Base-by-base conservation (phyloP, 37 sponge, comb jelly and placozoan species). In the Hormiphora californensis region DNA sequence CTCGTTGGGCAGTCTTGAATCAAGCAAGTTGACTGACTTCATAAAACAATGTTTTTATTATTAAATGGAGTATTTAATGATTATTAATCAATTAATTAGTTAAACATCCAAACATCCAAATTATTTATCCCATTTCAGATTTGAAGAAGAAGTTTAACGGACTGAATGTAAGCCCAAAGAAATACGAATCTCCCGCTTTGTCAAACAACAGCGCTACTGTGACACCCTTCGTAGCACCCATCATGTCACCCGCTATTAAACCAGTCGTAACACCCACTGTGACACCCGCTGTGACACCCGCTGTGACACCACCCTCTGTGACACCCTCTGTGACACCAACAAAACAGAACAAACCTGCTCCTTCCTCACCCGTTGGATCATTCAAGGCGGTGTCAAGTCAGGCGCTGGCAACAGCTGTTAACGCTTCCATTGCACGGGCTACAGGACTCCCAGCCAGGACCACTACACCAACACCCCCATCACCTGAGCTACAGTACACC, bases 121-220 rank as follows among this genome's bases (percentile, higher is more conserved):
- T n/a, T n/a, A n/a, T n/a, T n/a, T n/a, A n/a, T n/a, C n/a, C n/a
- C 35, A 65, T 65, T 65, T 8, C 67, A 73, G 81, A 73, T 41
- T 43, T 73, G 36, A 73, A 73, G 81, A 73, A 73, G 46, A 73
- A 73, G 22, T 73, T 73, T 73, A 46, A 73, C 2, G 21, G 46
- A 5, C 28, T 73, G 23, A 46, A 73, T n/a, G 46, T 73, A 0
- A 73, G 43, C 81, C n/a, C 40, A 9, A 73, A 36, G 46, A 73
- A 73, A 46, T 73, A 73, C 81, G 17, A 33, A 28, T 73, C 21
- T 28, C 35, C 27, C 5, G 46, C 28, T 11, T 36, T 46, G 3
- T 46, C 81, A 7, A 39, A 65, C 7, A 17, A 36, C 38, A 36
- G 38, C 35, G 9, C 32, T 30, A 36, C 68, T 19, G 7, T 25